Conservation (phyloP, 2,888 invertebrate species). For the Cosmopolites sordidus region DNA sequence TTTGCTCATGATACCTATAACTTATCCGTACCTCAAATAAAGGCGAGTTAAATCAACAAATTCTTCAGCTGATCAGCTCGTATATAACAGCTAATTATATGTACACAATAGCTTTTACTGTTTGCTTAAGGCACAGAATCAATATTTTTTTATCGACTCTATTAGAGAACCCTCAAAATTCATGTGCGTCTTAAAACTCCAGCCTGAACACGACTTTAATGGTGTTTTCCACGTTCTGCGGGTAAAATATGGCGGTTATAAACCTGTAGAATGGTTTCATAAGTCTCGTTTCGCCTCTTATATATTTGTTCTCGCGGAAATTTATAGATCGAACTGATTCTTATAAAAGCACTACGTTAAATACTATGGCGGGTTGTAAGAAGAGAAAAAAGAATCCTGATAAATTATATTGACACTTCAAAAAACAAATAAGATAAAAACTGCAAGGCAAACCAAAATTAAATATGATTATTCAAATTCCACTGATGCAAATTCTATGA, state of each 20-base stretch:
- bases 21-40: too few species aligned
- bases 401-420: too few species aligned
- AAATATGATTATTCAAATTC: too few species aligned
- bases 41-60: too few species aligned
- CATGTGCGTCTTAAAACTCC: constrained; percentile 14
- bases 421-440: too few species aligned
- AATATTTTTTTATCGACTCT: background rate
- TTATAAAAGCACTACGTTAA: background rate
- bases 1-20: too few species aligned
- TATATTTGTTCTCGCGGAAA: constrained; percentile 1
- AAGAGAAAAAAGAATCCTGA: background rate
- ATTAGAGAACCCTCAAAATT: constrained; percentile 17
- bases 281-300: constrained; percentile 18
- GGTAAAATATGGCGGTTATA: constrained; percentile 20
- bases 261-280: constrained; percentile 23
- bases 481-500: too few species aligned
- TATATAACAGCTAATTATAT: too few species aligned
- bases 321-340: background rate
- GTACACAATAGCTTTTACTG: background rate
- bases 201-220: constrained; percentile 11
- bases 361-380: background rate
- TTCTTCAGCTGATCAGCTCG: too few species aligned
- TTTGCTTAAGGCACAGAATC: background rate
- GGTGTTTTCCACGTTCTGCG: constrained; percentile 14
- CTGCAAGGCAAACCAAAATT: too few species aligned